A percentile compares a stretch with the other conserved stretches of the same genome.
Evolutionary conservation across 2,113 vertebrate genomes (phyloP).

Genomic region (Axis porcinus): DNA sequence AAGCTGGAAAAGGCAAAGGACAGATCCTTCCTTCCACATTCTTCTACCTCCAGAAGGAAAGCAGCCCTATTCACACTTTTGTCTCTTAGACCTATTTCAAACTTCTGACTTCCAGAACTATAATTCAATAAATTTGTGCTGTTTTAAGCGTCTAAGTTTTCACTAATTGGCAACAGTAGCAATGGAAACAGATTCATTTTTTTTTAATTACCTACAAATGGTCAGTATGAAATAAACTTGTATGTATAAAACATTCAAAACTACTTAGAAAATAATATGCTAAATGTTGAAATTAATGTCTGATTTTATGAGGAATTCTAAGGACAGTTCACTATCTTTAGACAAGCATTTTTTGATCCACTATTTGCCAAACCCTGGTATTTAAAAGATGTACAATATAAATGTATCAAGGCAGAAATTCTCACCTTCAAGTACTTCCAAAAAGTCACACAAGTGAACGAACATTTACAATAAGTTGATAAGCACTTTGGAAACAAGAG

Average conservation of each 20-base stretch:
- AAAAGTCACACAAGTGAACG: background rate
- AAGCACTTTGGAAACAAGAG: background rate
- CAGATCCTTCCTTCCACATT: background rate
- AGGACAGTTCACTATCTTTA: background rate
- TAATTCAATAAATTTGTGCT: background rate
- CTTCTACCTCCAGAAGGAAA: background rate
- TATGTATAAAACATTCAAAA: background rate
- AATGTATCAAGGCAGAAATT: background rate
- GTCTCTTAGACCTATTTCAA: background rate
- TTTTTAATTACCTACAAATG: background rate
- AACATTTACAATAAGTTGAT: background rate
- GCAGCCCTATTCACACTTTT: background rate
- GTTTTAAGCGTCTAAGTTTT: background rate
- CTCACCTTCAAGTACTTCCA: background rate
- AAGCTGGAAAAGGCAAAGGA: background rate
- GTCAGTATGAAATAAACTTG: background rate
- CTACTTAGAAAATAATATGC: background rate
- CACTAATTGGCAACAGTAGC: background rate
- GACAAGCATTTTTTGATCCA: background rate
- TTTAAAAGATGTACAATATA: conserved; percentile 31
- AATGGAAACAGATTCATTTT: background rate
- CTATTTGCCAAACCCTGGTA: background rate
- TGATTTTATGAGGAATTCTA: background rate
- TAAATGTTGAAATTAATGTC: background rate
- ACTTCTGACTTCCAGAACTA: background rate